These are phyloP conservation scores for Drosophila sturtevanti DNA, from an alignment of 1,140 invertebrate genomes.

Conservation along the genomic window DNA sequence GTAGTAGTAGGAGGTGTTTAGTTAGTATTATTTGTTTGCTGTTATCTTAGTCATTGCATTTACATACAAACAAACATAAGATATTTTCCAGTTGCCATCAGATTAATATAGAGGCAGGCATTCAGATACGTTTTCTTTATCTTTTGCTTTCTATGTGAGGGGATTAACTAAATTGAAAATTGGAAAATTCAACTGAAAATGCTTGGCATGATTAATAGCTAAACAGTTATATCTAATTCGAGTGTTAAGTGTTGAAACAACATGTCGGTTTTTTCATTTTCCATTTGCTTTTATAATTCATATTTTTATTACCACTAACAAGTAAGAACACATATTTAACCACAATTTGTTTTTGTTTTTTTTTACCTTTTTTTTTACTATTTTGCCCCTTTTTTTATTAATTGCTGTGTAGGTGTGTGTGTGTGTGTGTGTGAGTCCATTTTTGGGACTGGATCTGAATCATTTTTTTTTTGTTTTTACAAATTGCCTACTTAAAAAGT, in stretches of 20 bases:
- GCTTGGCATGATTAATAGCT: slow-evolving; percentile 77
- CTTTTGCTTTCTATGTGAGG: too few species aligned
- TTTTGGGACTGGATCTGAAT: slow-evolving; percentile 41
- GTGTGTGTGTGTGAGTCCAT: slow-evolving; percentile 34
- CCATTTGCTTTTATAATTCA: slow-evolving; percentile 48
- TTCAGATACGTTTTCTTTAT: too few species aligned
- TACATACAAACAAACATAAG: not conserved
- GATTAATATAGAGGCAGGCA: too few species aligned
- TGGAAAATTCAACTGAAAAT: slow-evolving; percentile 60
- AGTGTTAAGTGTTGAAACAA: slow-evolving; percentile 30
- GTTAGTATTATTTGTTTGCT: not conserved
- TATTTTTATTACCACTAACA: slow-evolving; percentile 77
- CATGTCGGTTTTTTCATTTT: slow-evolving; percentile 27
- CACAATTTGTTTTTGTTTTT: slow-evolving; percentile 74
- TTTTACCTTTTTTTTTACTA: slow-evolving; percentile 30
- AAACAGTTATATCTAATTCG: slow-evolving; percentile 55
- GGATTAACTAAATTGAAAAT: slow-evolving; percentile 18
- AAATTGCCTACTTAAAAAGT: slow-evolving; percentile 78
- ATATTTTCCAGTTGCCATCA: not conserved
- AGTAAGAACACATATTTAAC: slow-evolving; percentile 82
- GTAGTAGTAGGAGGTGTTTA: not conserved
- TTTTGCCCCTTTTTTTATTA: slow-evolving; percentile 26
- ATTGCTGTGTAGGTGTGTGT: slow-evolving; percentile 26
- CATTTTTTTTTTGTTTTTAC: slow-evolving; percentile 52
- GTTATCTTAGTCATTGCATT: not conserved